Evolutionary conservation across 2,888 invertebrate genomes (phyloP), one percentile per base, ranked within the genome.

Genomic region (Latrodectus elegans): DNA sequence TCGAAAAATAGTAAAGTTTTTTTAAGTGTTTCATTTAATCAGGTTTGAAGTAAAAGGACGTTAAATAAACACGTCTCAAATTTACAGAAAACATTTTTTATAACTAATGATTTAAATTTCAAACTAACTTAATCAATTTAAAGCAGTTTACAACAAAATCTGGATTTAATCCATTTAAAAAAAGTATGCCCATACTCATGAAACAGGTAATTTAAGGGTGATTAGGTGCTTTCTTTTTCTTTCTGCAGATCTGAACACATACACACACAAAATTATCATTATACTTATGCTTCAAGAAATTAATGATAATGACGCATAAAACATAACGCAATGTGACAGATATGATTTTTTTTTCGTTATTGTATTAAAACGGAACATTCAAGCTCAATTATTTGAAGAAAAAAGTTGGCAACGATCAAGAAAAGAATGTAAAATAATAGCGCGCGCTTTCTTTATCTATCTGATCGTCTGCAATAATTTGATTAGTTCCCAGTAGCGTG

Each of bases 401-500:
- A 60, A n/a, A 15, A 15, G 60, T n/a, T 12, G 10, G 17, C 73
- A 67, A 49, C 77, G n/a, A 8, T 53, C 38, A 49, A n/a, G 15
- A 64, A 17, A 65, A 72, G 49, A 60, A 49, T 49, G 14, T 67
- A 68, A 68, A 53, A 17, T 22, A 26, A 26, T 26, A 70, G 70
- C 12, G 53, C 49, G 64, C n/a, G 22, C 22, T 51, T 75, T 75
- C 55, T 60, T 38, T 65, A 12, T 52, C 38, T 52, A 22, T 67
- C n/a, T 73, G 75, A 83, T 51, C 14, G 67, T 10, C 17, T n/a
- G 72, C 22, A 52, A 22, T 70, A 75, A 83, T 83, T 75, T 83
- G 76, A 83, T 83, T 83, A 76, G 17, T 60, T 64, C 70, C 68
- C 15, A 8, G 82, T 17, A 15, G 8, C 49, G 12, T 75, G 75